Conservation (phyloP, 2,797 vertebrate genomes). For the Sebastes alutus region DNA sequence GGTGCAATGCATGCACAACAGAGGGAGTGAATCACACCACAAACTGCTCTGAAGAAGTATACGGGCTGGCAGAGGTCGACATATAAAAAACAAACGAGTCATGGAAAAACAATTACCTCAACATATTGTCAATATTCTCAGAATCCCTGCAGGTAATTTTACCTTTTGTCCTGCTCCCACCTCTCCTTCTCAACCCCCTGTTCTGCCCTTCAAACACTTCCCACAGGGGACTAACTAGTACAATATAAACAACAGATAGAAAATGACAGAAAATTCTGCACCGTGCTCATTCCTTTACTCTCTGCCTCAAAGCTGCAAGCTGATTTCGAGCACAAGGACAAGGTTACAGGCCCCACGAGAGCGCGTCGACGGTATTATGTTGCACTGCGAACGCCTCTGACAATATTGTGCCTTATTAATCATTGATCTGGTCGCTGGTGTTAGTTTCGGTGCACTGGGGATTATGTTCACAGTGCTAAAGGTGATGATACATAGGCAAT, state of each 20-base stretch:
- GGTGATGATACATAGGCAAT: conserved; percentile 41
- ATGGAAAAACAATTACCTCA: conserved; percentile 17
- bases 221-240: conserved; percentile 28
- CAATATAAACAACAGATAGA: conserved; percentile 44
- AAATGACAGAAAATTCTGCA: conserved; percentile 21
- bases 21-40: conserved; percentile 21
- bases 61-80: conserved; percentile 1
- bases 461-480: conserved; percentile 65
- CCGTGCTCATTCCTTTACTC: conserved; percentile 25
- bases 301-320: conserved; percentile 39
- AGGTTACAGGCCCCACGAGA: conserved; percentile 62
- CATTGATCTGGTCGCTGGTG: conserved; percentile 77
- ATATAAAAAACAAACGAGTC: conserved; percentile 1
- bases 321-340: conserved; percentile 64
- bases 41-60: neutral
- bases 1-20: conserved; percentile 35
- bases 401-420: conserved; percentile 81
- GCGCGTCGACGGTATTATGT: conserved; percentile 60
- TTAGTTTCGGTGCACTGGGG: conserved; percentile 68
- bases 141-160: conserved; percentile 14
- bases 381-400: conserved; percentile 63
- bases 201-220: conserved; percentile 24
- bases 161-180: neutral
- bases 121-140: conserved; percentile 45
- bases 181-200: neutral